Evolutionary conservation across 1,140 invertebrate species (phyloP).

Genomic region (Vollenhovia emeryi): DNA sequence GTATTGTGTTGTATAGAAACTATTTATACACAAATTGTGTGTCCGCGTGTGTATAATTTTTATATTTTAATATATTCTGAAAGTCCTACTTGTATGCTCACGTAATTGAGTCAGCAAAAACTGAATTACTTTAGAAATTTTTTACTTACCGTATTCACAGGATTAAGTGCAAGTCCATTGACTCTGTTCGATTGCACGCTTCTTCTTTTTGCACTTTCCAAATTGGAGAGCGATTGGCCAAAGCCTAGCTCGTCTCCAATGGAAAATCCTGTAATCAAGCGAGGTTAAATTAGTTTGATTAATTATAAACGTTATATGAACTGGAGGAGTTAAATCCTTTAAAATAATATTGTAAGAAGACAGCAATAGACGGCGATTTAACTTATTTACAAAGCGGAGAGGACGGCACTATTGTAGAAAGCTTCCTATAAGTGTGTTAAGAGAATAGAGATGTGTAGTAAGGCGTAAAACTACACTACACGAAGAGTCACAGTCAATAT

Average conservation of each 20-base stretch:
- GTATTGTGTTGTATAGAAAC: not conserved
- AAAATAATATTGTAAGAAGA: not conserved
- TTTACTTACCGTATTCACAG: slow-evolving; percentile 47
- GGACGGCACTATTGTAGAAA: slow-evolving; percentile 10
- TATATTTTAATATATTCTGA: not conserved
- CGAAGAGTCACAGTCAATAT: not conserved
- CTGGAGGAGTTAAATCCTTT: not conserved
- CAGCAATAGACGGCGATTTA: not conserved
- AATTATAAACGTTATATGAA: not conserved
- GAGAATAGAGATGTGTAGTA: not conserved
- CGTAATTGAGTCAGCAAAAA: not conserved
- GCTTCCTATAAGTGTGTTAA: slow-evolving; percentile 24
- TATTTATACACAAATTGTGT: not conserved
- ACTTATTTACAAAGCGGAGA: slow-evolving; percentile 26
- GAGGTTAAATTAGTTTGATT: not conserved
- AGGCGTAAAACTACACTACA: not conserved
- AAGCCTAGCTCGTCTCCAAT: slow-evolving; percentile 94
- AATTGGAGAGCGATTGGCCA: slow-evolving; percentile 90
- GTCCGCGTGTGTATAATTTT: not conserved
- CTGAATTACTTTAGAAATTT: not conserved
- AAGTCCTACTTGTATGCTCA: not conserved
- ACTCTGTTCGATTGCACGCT: slow-evolving; percentile 85
- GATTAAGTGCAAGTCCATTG: slow-evolving; percentile 48
- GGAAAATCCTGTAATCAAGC: slow-evolving; percentile 89
- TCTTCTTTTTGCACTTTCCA: slow-evolving; percentile 89